phyloP scores from a whole-genome alignment of 2,113 vertebrate species.

The Dasypus novemcinctus region DNA sequence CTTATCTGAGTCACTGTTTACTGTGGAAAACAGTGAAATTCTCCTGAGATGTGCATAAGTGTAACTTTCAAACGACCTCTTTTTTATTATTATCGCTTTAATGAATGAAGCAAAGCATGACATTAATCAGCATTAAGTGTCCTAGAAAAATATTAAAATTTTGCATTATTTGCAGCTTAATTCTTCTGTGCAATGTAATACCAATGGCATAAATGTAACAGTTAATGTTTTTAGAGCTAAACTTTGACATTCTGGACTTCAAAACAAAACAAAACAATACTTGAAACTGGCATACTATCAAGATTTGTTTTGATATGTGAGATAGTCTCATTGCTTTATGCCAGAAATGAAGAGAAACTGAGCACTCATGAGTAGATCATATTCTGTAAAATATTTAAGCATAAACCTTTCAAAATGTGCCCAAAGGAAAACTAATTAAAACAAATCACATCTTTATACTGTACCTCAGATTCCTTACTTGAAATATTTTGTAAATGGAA shows the following conservation, averaged over 20 bases:
- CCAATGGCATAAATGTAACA: neutral
- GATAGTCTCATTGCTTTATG: constrained; percentile 15
- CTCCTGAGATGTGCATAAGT: too few relatives aligned
- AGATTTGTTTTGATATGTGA: constrained; percentile 13
- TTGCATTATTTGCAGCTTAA: constrained; percentile 53
- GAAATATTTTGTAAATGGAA: constrained; percentile 45
- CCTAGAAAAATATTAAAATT: constrained; percentile 23
- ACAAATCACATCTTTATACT: neutral
- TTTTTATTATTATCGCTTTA: constrained; percentile 36
- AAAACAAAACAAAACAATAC: neutral
- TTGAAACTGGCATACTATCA: constrained; percentile 32
- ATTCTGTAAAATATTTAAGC: neutral
- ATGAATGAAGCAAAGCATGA: constrained; percentile 21
- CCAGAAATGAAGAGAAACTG: constrained; percentile 29
- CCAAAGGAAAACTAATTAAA: constrained; percentile 22
- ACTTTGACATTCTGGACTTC: neutral
- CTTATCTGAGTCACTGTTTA: too few relatives aligned
- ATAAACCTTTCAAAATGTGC: constrained; percentile 50
- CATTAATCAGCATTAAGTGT: neutral
- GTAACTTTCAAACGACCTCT: too few relatives aligned
- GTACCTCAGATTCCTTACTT: constrained; percentile 30
- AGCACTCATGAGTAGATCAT: constrained; percentile 2
- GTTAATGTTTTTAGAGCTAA: neutral
- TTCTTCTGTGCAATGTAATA: constrained; percentile 1
- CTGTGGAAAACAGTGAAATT: too few relatives aligned